Evolutionary conservation across 2,888 invertebrate species (phyloP), one percentile per base, ranked within the genome.

Genomic region (Melinopterus prodromus): DNA sequence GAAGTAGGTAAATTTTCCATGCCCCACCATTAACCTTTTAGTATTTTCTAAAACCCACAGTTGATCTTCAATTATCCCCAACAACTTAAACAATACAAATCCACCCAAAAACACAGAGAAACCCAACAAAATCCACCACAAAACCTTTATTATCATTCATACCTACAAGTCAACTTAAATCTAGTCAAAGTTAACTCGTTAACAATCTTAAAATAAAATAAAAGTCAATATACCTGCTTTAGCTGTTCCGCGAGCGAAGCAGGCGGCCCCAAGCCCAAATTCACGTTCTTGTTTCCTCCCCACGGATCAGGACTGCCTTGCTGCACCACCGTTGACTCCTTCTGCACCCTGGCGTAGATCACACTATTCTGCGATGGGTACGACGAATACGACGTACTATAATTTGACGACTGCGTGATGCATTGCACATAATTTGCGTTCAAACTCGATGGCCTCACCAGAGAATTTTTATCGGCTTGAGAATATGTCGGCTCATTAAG

Each of bases 211-310:
- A 74, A 7, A 74, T 74, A 53, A 12, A 4, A 53, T 38, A 37
- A 71, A 78, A 26, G 26, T 69, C 6, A 71, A 76, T 38, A 77
- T 86, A 89, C 96, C 89, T 95, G 95, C 91, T 96, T 96, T 85
- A 97, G 91, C 89, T 97, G 96, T 90, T 96, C 96, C 16, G 96
- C 96, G 84, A 96, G 91, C 80, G 95, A 95, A 83, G 95, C 92
- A 77, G 95, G 94, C 80, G 95, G 95, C 86, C 94, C 94, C 82
- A 91, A 90, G 15, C 90, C 89, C 80, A 90, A 90, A 81, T 85
- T 87, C 35, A 84, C 84, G 26, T 85, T 84, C 79, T 86, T 87
- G 78, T 85, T 86, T 3, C 87, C 87, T 16, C 85, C 84, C 89
- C 89, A 89, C 5, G 89, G 88, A 85, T 89, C 89, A 35, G 88